Base-by-base conservation (phyloP, 2,113 vertebrate genomes). In the Tychaedon coryphoeus region DNA sequence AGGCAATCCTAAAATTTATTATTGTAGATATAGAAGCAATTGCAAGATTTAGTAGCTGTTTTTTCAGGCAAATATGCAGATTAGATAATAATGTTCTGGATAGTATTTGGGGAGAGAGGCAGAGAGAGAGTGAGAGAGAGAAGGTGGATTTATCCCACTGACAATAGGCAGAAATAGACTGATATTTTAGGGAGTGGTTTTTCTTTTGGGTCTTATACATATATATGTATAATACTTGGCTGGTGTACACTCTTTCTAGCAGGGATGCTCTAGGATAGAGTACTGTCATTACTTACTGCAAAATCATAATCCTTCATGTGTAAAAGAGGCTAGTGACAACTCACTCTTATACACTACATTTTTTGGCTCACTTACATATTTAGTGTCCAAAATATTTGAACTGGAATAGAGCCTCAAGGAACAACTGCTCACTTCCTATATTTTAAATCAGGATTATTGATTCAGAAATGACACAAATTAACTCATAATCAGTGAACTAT, bases 391-490 rank as follows among this genome's bases (percentile, higher is more conserved):
- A 53, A 90, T 33, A 10, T 22, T 25, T 58, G 22, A 36, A 31
- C 76, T 89, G 72, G 43, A 90, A 73, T 20, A 64, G 3, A 51
- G 14, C 47, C 34, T 78, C 60, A 66, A 58, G 8, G 28, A 90
- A 75, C 12, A 61, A 34, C 50, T 79, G 20, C n/a, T 66, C 50
- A 25, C 16, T 42, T 83, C 25, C 23, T 5, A 19, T 61, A 70
- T 80, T 88, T 83, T 80, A 80, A 80, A 76, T 61, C 16, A 83
- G 23, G 15, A 86, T 80, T 85, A 83, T 90, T 83, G 64, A 93
- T 93, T 88, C 71, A 33, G 4, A 86, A 76, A 86, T 84, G 8
- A 86, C 26, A 67, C 38, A 92, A 83, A 88, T 91, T 94, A 92
- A 81, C 34, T 62, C 29, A 24, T 61, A 80, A 86, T 66, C 45